Evolutionary conservation across 2,888 invertebrate species (phyloP), one percentile per base, ranked within the genome.

Genomic region (Charanyca ferruginea): DNA sequence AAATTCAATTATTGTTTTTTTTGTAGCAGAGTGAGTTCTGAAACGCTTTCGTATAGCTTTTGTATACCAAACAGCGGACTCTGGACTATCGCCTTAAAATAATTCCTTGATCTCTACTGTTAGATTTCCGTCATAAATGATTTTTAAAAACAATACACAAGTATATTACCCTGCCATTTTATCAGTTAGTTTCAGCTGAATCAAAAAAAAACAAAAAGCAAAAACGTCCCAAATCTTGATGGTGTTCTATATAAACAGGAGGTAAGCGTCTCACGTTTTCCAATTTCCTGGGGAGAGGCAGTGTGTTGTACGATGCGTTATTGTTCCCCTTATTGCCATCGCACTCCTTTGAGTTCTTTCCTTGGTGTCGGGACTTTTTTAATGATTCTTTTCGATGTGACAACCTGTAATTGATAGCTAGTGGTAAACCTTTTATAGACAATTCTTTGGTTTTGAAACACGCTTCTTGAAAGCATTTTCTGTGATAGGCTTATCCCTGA

Each of bases 201-300:
- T 65, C 52, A 44, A 54, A 47, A 52, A 16, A 11, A 63, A 41
- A 64, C 77, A 53, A 48, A 65, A 75, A 74, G 55, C 47, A 62
- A 66, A 68, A 63, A 53, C 45, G 48, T 61, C 59, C 70, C 59
- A 73, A 80, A 70, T 71, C 76, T 66, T 77, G 64, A 61, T 70
- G 73, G 62, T 62, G 61, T 70, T 54, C 62, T 77, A 57, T 63
- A 67, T 57, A 75, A 73, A 76, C 68, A 75, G 75, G 66, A 61
- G 42, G 79, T 69, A 79, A 82, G 69, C 80, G 58, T 48, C 71
- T 69, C 85, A 85, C 86, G 86, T 85, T 76, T 71, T 76, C 79
- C 84, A 85, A 86, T 86, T 86, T 86, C 86, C 86, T 84, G 85
- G 61, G 71, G 11, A 44, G 54, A 75, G 78, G 73, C 79, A 60